Conservation (phyloP, 1,140 invertebrate species). For the Geopemphigus sp. region DNA sequence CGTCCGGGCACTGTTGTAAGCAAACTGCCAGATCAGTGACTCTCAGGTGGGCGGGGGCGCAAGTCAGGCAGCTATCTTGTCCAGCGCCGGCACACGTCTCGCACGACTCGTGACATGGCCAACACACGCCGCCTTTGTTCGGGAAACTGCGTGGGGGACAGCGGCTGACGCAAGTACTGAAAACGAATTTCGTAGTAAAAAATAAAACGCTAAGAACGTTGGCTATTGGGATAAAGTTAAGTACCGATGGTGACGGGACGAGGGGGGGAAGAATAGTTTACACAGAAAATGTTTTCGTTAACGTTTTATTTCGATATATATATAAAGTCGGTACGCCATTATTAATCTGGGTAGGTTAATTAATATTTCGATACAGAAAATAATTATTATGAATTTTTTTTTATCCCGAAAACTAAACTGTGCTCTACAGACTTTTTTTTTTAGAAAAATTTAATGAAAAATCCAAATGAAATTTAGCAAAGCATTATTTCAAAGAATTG, state of each 20-base stretch:
- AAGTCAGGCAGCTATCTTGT: constrained; percentile 78
- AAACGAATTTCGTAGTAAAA: constrained; percentile 50
- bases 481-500: background rate
- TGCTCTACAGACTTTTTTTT: too few relatives aligned
- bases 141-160: constrained; percentile 77
- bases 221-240: too few relatives aligned
- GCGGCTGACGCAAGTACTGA: constrained; percentile 72
- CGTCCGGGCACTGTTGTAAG: constrained; percentile 78
- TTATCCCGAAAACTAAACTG: too few relatives aligned
- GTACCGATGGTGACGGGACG: too few relatives aligned
- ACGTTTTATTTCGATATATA: too few relatives aligned
- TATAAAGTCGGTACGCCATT: too few relatives aligned
- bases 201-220: too few relatives aligned
- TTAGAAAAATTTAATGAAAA: background rate
- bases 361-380: too few relatives aligned
- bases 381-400: too few relatives aligned
- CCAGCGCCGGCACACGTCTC: constrained; percentile 78
- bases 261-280: too few relatives aligned
- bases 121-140: constrained; percentile 73
- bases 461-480: background rate
- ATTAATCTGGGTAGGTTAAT: too few relatives aligned
- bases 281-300: too few relatives aligned
- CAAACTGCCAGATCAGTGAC: constrained; percentile 78
- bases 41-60: constrained; percentile 73
- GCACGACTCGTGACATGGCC: constrained; percentile 80